A percentile compares a stretch with the other conserved stretches of the same genome.
Conservation (phyloP, 2,113 vertebrate species). For the Aleadryas rufinucha region DNA sequence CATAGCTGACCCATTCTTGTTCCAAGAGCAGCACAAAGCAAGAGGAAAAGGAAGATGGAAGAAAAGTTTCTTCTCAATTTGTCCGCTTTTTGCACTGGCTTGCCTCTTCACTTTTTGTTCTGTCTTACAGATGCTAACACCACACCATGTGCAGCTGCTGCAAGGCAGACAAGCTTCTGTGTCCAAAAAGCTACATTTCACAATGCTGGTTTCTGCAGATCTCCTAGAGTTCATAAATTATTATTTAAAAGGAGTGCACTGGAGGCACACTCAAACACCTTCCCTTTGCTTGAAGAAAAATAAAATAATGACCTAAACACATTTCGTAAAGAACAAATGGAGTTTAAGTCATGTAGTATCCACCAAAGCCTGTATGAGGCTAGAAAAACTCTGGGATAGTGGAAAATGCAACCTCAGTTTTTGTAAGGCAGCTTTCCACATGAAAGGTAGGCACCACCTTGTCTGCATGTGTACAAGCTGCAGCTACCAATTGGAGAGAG, state of each 20-base stretch:
- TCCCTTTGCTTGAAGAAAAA: background rate
- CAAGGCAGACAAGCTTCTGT: background rate
- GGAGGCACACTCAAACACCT: background rate
- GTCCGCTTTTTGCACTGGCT: background rate
- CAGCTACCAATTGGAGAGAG: constrained; percentile 41
- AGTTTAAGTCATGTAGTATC: background rate
- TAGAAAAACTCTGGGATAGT: background rate
- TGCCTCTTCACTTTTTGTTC: background rate
- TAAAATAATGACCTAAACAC: background rate
- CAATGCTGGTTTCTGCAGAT: background rate
- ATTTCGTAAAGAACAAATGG: background rate
- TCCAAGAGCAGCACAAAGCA: background rate
- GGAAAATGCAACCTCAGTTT: background rate
- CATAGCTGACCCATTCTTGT: constrained; percentile 67
- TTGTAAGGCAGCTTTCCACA: constrained; percentile 7
- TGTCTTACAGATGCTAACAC: background rate
- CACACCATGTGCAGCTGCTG: background rate
- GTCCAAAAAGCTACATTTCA: background rate
- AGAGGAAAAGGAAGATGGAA: background rate
- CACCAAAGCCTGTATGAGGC: background rate
- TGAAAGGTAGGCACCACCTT: constrained; percentile 35
- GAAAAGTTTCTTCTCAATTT: background rate
- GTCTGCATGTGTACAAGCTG: background rate
- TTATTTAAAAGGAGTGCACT: background rate
- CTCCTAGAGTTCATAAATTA: background rate